Evolutionary conservation across 2,797 vertebrate genomes (phyloP).

Genomic region (Thalassophryne amazonica): DNA sequence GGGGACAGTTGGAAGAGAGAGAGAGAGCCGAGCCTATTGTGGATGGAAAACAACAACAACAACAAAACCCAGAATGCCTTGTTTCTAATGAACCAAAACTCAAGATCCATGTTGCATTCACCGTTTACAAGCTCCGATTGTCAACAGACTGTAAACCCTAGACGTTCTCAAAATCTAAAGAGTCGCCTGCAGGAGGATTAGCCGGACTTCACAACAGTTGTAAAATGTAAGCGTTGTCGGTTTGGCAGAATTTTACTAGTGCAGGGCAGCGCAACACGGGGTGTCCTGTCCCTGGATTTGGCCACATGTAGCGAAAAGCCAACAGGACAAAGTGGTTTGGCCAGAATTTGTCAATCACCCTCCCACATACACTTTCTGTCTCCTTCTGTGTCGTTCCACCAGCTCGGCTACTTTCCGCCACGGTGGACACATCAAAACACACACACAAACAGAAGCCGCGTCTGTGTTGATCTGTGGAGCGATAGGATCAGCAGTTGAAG

Average conservation of each 20-base stretch:
- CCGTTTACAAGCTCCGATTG: not conserved
- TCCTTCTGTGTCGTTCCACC: conserved; percentile 26
- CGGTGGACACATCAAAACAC: conserved; percentile 9
- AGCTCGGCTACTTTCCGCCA: conserved; percentile 41
- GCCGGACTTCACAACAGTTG: not conserved
- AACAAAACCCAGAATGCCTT: conserved; percentile 27
- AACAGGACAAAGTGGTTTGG: conserved; percentile 46
- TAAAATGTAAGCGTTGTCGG: conserved; percentile 21
- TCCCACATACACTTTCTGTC: not conserved
- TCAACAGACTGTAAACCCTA: not conserved
- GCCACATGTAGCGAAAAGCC: conserved; percentile 31
- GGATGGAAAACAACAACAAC: not conserved
- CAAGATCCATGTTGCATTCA: not conserved
- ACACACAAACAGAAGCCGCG: not conserved
- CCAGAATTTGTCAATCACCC: conserved; percentile 29
- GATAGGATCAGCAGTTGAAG: conserved; percentile 47
- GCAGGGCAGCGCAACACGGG: conserved; percentile 50
- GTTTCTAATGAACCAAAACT: conserved; percentile 12
- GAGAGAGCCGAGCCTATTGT: conserved; percentile 37
- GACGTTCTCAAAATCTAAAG: not conserved
- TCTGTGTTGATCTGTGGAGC: conserved; percentile 38
- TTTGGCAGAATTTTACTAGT: conserved; percentile 37
- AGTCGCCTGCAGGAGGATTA: not conserved
- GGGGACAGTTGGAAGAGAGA: conserved; percentile 55
- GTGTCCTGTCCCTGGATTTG: conserved; percentile 57